Evolutionary conservation across 2,888 invertebrate genomes (phyloP), one percentile per base, ranked within the genome.

Genomic region (Endotricha flammealis): DNA sequence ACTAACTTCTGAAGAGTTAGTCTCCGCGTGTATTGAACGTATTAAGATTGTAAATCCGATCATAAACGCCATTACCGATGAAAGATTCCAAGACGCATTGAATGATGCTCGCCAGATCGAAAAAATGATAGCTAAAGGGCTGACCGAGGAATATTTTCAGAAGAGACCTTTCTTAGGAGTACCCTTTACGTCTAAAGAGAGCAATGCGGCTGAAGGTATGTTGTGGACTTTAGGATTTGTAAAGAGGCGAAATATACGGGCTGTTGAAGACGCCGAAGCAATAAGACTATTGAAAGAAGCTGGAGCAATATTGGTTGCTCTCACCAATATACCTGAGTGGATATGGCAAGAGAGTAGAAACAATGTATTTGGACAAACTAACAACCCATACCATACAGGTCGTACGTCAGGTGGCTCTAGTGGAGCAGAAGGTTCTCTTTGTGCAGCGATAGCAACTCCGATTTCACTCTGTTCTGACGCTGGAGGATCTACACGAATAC

Each of bases 401-500:
- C 90, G 95, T 42, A 95, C 91, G 0, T 92, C 92, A 1, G 98
- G 98, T 8, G 99, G 98, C 29, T 97, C 97, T 46, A 96, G 96
- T 42, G 98, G 98, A 17, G 95, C 95, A 1, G 96, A 96, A 77
- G 93, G 88, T 0, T 90, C 92, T 1, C 83, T 97, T 1, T 86
- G 95, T 8, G 89, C 95, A 1, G 88, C 95, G 2, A 91, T 95
- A 45, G 96, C 94, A 8, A 90, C 92, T 4, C 93, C 95, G 1
- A 90, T 97, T 47, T 94, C 97, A 2, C 81, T 98, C 32, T 97
- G 95, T 16, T 93, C 94, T 0, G 99, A 99, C 69, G 97, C 99
- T 54, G 98, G 98, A 8, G 99, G 99, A 0, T 97, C 97, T 3
- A 94, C 96, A 30, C 90, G 99, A 17, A 95, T 97, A 90, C 97